Percentiles rank a stretch among this genome's conserved stretches.
phyloP scores from a whole-genome alignment of 35 echinoderm and acorn worm species.

The Amphiura filiformis region DNA sequence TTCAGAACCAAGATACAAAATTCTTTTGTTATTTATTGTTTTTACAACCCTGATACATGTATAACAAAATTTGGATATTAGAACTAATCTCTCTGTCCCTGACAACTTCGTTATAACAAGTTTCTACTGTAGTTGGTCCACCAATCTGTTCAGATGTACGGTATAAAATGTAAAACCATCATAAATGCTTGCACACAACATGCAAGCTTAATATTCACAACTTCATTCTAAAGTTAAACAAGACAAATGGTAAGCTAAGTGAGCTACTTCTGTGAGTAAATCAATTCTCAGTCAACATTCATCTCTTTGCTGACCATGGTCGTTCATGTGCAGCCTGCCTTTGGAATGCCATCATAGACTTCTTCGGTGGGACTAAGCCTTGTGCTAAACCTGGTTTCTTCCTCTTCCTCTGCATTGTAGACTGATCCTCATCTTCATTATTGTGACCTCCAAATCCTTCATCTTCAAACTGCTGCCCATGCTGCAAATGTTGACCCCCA shows the following conservation, averaged over 20 bases:
- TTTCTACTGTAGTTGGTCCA: not conserved
- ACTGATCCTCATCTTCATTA: slow-evolving; percentile 1
- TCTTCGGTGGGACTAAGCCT: slow-evolving; percentile 28
- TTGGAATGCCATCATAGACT: slow-evolving; percentile 22
- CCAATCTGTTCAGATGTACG: no score
- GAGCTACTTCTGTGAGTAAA: no score
- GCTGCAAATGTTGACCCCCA: not conserved
- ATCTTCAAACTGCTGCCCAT: not conserved
- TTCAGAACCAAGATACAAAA: no score
- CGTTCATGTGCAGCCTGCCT: slow-evolving; percentile 8
- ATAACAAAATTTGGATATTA: not conserved
- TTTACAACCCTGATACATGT: no score
- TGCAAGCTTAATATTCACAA: no score
- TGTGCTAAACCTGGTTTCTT: slow-evolving; percentile 37
- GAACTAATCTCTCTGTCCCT: slow-evolving; percentile 7
- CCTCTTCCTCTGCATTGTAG: slow-evolving; percentile 4
- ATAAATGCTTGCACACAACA: no score
- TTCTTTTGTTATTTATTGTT: no score
- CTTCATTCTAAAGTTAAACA: no score
- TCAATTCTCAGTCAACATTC: no score
- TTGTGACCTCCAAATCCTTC: not conserved
- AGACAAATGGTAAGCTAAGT: no score
- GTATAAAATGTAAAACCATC: no score
- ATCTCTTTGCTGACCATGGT: slow-evolving; percentile 29
- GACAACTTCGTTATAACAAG: not conserved